Base-by-base conservation (phyloP, 2,113 vertebrate species). In the Pelobates fuscus region DNA sequence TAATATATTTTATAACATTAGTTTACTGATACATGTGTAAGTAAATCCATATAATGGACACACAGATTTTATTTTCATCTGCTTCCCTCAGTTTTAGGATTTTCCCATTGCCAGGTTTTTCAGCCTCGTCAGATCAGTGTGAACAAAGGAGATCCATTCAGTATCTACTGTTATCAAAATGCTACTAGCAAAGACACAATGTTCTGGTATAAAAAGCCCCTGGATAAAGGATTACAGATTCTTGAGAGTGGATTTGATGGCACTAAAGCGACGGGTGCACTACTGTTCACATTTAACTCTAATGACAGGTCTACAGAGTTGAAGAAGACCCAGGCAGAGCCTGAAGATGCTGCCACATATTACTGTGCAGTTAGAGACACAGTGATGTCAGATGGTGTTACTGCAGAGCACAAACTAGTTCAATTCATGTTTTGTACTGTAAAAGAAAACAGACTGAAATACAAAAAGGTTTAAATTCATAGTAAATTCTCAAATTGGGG, bases 131-230 rank as follows among this genome's bases (percentile, higher is more conserved):
- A 60, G 2, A 43, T 80, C 27, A 37, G 12, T 15, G 55, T 17
- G n/a, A 61, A 8, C 2, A 65, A 73, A 64, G 72, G 37, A 57
- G 49, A 66, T 41, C 49, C 59, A 2, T 7, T 71, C 21, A 8
- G 20, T 32, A 70, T 80, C 8, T 59, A 17, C 0, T 78, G 26
- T 7, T 23, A 12, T 10, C 49, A 78, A 3, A 77, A 77, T 12
- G 23, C 25, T 24, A 32, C 67, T 12, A 29, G 32, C 23, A 30
- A 66, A 12, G 25, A 67, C 29, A 37, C 17, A 1, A 75, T 78
- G 76, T 61, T 60, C 17, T 80, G 79, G 79, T 80, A 75, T 52
- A 66, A 70, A 32, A 67, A 80, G 57, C 21, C 14, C 3, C 1
- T 1, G 15, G 21, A 27, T 15, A n/a, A 24, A 2, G 18, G 1